Base-by-base conservation (phyloP, 2,888 invertebrate species). In the Lymantria dispar region DNA sequence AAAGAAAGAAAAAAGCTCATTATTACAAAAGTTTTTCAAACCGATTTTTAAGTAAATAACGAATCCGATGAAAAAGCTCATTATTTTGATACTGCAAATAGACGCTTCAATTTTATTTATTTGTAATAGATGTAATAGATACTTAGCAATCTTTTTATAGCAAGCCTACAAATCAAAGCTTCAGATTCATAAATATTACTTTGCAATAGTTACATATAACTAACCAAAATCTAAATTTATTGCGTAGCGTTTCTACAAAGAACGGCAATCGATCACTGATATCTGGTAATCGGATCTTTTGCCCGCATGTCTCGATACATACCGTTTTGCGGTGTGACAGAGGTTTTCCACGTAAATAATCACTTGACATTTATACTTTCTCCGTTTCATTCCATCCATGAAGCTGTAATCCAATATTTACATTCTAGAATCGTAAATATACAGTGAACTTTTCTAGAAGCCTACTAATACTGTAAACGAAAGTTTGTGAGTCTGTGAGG, bases 231-330 rank as follows among this genome's bases (percentile, higher is more conserved):
- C 68, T 62, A 55, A 69, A 69, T 70, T 68, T 69, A 69, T 69
- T 63, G 64, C 56, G 36, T 43, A 43, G 15, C 47, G 42, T 60
- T 54, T 50, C 43, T 52, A 49, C 48, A 66, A 67, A 60, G 65
- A 60, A 61, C 60, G 43, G 30, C 54, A 58, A 71, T 73, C 72
- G 60, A 74, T 74, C 74, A 71, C 58, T 48, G 56, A 60, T 71
- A 74, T 74, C 73, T 49, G 43, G 59, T 69, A 66, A 71, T 70
- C 69, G 75, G 71, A 74, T 74, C 73, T 70, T 61, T 60, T 58
- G 51, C 69, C 70, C 72, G 62, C 68, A 69, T 71, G 63, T 64
- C 64, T 48, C 59, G 56, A 71, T 64, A 64, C 64, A 68, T 70
- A 65, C 59, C 62, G 56, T 61, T 68, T 56, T 56, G 60, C 60